A percentile compares a stretch with the other conserved stretches of the same genome.
Evolutionary conservation across 2,113 vertebrate genomes (phyloP).

Genomic region (Heterochromis multidens): DNA sequence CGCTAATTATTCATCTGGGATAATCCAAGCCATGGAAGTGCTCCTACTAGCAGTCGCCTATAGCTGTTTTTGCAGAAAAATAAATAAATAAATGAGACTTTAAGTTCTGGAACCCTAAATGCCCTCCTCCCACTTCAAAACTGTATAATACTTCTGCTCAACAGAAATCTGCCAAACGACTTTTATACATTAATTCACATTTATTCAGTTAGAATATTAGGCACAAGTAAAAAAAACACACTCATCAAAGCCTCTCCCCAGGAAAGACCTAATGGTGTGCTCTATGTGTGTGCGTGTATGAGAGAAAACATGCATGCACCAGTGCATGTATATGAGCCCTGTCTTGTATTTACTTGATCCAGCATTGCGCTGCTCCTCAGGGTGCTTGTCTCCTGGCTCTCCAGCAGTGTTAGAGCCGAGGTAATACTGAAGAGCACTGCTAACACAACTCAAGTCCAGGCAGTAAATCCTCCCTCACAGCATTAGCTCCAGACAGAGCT

Average conservation of each 20-base stretch:
- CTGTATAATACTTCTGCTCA: neutral
- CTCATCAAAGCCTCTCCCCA: constrained; percentile 11
- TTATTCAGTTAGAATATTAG: constrained; percentile 4
- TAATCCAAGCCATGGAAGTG: neutral
- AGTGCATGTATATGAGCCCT: constrained; percentile 31
- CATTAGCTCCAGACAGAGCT: constrained; percentile 57
- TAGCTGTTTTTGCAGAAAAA: neutral
- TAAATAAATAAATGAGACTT: neutral
- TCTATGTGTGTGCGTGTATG: neutral
- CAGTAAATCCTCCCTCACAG: constrained; percentile 68
- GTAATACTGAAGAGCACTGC: constrained; percentile 37
- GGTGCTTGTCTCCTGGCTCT: constrained; percentile 43
- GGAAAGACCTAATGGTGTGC: neutral
- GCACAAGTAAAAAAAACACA: constrained; percentile 16
- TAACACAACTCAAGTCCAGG: constrained; percentile 49
- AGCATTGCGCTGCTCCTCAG: constrained; percentile 27
- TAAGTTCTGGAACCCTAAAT: neutral
- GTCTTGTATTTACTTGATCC: constrained; percentile 53
- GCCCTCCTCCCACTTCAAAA: neutral
- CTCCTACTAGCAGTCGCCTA: neutral
- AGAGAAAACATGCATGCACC: neutral
- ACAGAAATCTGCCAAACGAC: neutral
- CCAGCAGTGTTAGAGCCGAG: constrained; percentile 41
- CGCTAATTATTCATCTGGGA: neutral
- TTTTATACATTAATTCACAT: constrained; percentile 3